Conservation (phyloP, 2,113 vertebrate species). For the Rynchops niger region DNA sequence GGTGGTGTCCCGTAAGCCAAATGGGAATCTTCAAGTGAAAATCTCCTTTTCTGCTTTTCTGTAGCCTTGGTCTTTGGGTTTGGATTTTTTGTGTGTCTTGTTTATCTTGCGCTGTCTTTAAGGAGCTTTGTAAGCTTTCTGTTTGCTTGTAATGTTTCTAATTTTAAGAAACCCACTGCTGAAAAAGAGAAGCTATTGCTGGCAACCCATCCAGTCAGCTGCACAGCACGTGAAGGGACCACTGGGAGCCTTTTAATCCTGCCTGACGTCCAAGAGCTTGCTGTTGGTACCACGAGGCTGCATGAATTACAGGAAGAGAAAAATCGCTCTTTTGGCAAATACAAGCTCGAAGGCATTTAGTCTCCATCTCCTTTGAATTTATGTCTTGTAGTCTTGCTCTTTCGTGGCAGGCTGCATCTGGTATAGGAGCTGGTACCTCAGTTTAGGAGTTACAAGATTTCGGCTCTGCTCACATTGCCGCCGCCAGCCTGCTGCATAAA, state of each 20-base stretch:
- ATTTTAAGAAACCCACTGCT: neutral
- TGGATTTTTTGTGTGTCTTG: neutral
- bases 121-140: neutral
- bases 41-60: neutral
- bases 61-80: neutral
- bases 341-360: neutral
- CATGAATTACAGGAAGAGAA: neutral
- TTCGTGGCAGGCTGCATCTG: neutral
- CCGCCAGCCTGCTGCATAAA: neutral
- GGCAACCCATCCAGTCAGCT: neutral
- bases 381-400: neutral
- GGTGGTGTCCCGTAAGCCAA: neutral
- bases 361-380: neutral
- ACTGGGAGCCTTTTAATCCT: neutral
- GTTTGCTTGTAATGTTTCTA: neutral
- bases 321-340: neutral
- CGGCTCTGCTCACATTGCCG: neutral
- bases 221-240: neutral
- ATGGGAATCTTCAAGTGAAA: neutral
- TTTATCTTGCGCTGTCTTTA: neutral
- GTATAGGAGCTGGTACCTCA: neutral
- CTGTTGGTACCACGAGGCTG: neutral
- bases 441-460: neutral
- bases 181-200: neutral
- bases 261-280: neutral